Conservation (phyloP, 2,888 invertebrate genomes). For the Halocaridina rubra region DNA sequence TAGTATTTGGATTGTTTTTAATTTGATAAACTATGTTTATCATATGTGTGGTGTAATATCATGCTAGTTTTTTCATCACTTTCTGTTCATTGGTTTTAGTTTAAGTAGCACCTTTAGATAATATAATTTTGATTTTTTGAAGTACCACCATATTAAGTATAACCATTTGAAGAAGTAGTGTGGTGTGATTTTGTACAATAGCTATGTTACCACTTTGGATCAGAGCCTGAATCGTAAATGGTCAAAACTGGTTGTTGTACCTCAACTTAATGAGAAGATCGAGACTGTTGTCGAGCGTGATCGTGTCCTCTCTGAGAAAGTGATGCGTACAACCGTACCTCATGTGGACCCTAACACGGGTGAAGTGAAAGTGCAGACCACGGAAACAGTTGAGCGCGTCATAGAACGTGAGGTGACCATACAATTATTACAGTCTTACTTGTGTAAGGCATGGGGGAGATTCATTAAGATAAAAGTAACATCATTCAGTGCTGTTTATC, state of each 20-base stretch:
- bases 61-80: too few species aligned
- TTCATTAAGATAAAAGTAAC: too few species aligned
- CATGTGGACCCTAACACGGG: conserved; percentile 55
- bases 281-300: conserved; percentile 51
- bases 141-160: too few species aligned
- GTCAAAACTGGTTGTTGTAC: conserved; percentile 50
- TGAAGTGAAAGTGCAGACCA: conserved; percentile 43
- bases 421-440: conserved; percentile 7
- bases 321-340: conserved; percentile 50
- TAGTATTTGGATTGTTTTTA: too few species aligned
- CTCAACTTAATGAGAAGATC: conserved; percentile 11
- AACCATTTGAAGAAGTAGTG: too few species aligned
- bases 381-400: conserved; percentile 55
- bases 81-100: too few species aligned
- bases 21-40: too few species aligned
- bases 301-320: conserved; percentile 49
- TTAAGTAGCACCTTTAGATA: too few species aligned
- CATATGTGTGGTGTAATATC: too few species aligned
- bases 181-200: too few species aligned
- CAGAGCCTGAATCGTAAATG: conserved; percentile 48
- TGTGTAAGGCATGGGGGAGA: conserved; percentile 8
- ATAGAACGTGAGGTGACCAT: conserved; percentile 60
- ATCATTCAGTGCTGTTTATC: too few species aligned
- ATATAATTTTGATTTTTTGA: too few species aligned
- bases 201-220: conserved; percentile 40